Evolutionary conservation across 2,113 vertebrate genomes (phyloP).

Genomic region (Passerina amoena): DNA sequence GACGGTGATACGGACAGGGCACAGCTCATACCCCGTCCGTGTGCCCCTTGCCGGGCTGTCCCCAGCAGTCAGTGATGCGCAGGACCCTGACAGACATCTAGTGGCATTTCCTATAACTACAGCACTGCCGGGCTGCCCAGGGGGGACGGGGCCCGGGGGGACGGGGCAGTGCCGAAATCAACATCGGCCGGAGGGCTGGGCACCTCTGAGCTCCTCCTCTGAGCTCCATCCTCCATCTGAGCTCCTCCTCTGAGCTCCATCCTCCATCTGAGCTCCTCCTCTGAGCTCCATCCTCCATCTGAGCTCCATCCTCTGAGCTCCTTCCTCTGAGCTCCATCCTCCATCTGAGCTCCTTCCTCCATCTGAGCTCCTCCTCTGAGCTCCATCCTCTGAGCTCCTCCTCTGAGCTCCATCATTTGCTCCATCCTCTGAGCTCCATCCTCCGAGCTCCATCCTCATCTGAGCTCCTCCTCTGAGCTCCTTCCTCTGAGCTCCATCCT

Average conservation of each 20-base stretch:
- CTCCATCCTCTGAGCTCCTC: too few relatives aligned
- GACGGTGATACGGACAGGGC: fast-evolving
- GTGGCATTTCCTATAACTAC: not conserved
- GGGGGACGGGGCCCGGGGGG: fast-evolving
- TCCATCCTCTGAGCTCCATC: too few relatives aligned
- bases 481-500: fast-evolving
- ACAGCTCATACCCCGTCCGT: not conserved
- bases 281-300: fast-evolving
- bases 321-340: too few relatives aligned
- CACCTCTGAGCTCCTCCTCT: fast-evolving
- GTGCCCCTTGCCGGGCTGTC: not conserved
- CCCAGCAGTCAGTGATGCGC: not conserved
- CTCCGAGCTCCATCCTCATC: too few relatives aligned
- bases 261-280: too few relatives aligned
- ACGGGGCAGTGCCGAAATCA: fast-evolving
- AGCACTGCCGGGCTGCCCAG: not conserved
- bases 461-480: fast-evolving
- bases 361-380: too few relatives aligned
- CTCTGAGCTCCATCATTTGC: too few relatives aligned
- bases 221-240: too few relatives aligned
- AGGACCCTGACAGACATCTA: conserved; percentile 36
- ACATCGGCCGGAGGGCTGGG: fast-evolving
- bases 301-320: too few relatives aligned
- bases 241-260: too few relatives aligned
- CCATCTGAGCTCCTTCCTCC: too few relatives aligned